Conservation (phyloP, 2,113 vertebrate genomes). For the Odocoileus hemionus region DNA sequence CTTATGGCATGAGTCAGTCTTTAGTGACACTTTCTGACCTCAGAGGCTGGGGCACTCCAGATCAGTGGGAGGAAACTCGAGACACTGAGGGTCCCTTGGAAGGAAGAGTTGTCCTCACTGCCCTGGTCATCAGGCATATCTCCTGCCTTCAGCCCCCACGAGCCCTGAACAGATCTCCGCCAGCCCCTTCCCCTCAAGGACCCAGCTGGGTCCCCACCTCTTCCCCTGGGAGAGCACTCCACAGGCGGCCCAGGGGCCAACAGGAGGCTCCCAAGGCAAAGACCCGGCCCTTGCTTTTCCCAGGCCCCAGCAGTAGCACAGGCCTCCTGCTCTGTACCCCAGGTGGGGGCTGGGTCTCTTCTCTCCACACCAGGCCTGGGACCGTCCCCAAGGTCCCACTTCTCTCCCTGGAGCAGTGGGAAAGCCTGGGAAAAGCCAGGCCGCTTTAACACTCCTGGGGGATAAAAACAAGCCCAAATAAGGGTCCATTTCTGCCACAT, state of each 20-base stretch:
- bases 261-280: not conserved
- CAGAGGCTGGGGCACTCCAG: not conserved
- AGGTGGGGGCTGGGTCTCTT: not conserved
- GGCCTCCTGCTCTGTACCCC: not conserved
- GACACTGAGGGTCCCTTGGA: not conserved
- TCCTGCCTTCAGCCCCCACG: not conserved
- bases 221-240: not conserved
- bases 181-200: not conserved
- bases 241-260: not conserved
- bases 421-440: slow-evolving; percentile 61
- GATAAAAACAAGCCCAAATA: slow-evolving; percentile 67
- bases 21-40: not conserved
- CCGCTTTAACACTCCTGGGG: not conserved
- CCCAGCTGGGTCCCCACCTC: not conserved
- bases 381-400: not conserved
- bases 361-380: not conserved
- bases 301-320: not conserved
- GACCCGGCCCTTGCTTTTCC: not conserved
- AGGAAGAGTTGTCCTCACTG: not conserved
- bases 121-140: rapidly evolving
- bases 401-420: not conserved
- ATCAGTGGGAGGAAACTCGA: not conserved
- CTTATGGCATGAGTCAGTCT: not conserved
- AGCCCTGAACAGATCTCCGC: not conserved
- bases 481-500: slow-evolving; percentile 62